Conservation (phyloP, 2,797 vertebrate species). For the Onychomys torridus region DNA sequence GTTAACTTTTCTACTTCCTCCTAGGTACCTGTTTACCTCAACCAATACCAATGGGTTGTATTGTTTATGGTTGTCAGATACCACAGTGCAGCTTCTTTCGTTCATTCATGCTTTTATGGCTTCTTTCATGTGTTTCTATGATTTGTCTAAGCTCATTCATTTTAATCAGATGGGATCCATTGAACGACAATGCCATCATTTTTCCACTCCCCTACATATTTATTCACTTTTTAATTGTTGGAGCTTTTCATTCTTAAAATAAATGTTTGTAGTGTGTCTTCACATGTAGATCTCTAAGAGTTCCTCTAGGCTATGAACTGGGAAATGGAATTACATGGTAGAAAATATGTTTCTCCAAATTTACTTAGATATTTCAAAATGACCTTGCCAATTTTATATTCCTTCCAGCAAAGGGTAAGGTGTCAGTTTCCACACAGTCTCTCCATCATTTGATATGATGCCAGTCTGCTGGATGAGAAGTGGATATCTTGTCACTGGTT, state of each 20-base stretch:
- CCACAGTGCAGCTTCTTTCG: not conserved
- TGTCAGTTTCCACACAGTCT: not conserved
- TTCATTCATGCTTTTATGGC: not conserved
- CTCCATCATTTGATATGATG: not conserved
- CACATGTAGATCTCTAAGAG: not conserved
- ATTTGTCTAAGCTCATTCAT: slow-evolving; percentile 49
- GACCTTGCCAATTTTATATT: not conserved
- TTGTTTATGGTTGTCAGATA: not conserved
- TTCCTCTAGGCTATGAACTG: slow-evolving; percentile 28
- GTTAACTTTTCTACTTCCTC: not conserved
- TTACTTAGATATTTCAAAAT: slow-evolving; percentile 33
- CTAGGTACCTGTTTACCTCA: not conserved
- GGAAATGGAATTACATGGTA: slow-evolving; percentile 9
- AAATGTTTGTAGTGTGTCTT: not conserved
- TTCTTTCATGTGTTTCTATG: slow-evolving; percentile 30
- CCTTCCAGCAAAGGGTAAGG: not conserved
- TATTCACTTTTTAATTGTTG: not conserved
- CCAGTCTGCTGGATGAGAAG: slow-evolving; percentile 21
- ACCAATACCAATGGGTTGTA: not conserved
- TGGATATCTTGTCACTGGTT: slow-evolving; percentile 9
- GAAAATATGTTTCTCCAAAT: not conserved
- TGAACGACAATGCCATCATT: not conserved
- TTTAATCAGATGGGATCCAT: not conserved
- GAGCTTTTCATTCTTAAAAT: not conserved
- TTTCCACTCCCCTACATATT: not conserved